phyloP scores from a whole-genome alignment of 2,797 vertebrate genomes.

The Ptychadena robeensis region DNA sequence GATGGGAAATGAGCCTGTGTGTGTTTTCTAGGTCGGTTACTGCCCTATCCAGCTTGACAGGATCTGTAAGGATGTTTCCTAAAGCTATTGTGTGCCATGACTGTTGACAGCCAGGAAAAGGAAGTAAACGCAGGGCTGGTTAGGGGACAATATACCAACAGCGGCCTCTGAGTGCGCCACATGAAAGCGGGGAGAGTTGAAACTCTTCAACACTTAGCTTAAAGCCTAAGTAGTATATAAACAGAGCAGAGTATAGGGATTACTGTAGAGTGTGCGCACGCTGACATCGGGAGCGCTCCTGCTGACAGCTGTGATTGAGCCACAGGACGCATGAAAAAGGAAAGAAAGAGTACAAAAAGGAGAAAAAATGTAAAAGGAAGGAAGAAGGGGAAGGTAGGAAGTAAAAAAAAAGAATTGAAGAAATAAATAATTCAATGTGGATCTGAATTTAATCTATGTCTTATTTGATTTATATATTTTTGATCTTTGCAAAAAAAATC shows the following conservation, averaged over 20 bases:
- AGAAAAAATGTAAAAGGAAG: background rate
- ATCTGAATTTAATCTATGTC: too few species aligned
- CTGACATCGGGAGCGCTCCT: constrained; percentile 13
- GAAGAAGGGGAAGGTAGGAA: too few species aligned
- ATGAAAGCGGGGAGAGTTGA: constrained; percentile 37
- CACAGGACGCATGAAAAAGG: background rate
- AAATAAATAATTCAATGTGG: too few species aligned
- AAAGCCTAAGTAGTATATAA: constrained; percentile 51
- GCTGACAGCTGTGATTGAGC: constrained; percentile 24
- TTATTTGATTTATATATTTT: too few species aligned
- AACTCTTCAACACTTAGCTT: constrained; percentile 46
- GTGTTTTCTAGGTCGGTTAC: constrained; percentile 53
- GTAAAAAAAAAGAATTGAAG: too few species aligned
- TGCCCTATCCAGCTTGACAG: constrained; percentile 51
- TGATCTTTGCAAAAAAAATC: too few species aligned
- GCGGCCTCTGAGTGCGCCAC: constrained; percentile 16
- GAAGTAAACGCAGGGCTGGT: constrained; percentile 38
- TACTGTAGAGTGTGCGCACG: constrained; percentile 30
- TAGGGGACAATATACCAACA: constrained; percentile 37
- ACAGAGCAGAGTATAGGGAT: constrained; percentile 44
- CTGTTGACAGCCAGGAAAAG: constrained; percentile 52
- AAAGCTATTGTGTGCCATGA: constrained; percentile 46
- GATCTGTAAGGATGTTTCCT: constrained; percentile 52
- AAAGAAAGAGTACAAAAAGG: background rate
- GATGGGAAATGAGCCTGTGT: constrained; percentile 35